A percentile compares a stretch with the other conserved stretches of the same genome.
Conservation (phyloP, 2,888 invertebrate genomes). For the Eristalis intricaria region DNA sequence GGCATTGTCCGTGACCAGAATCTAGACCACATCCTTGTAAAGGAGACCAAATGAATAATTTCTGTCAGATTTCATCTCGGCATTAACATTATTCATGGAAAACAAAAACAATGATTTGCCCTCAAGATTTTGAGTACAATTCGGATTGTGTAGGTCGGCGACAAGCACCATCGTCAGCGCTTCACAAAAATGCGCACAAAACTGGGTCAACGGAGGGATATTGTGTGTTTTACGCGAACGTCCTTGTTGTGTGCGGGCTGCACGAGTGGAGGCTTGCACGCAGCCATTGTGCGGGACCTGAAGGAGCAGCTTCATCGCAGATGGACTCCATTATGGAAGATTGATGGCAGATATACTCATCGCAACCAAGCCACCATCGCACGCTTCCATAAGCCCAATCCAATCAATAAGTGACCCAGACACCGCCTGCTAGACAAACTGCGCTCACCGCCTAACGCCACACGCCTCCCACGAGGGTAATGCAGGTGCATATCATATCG, state of each 20-base stretch:
- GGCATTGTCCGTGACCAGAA: slow-evolving; percentile 59
- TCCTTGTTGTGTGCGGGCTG: background rate
- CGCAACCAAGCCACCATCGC: background rate
- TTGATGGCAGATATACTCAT: background rate
- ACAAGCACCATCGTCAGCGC: background rate
- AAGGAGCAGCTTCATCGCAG: background rate
- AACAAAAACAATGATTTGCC: background rate
- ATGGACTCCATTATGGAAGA: background rate
- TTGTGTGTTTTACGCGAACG: background rate
- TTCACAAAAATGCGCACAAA: background rate
- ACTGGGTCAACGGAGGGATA: background rate
- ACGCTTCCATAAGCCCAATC: background rate
- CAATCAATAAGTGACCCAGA: background rate
- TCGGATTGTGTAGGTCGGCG: background rate
- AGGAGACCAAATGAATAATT: slow-evolving; percentile 23
- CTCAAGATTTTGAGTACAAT: background rate
- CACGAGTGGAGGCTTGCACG: background rate
- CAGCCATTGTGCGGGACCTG: background rate
- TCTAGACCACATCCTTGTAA: slow-evolving; percentile 38
- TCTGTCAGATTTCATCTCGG: slow-evolving; percentile 7
- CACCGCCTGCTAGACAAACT: background rate
- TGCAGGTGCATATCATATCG: background rate
- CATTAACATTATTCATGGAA: background rate
- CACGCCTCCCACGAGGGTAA: background rate
- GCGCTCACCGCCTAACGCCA: background rate